Base-by-base conservation (phyloP, 2,797 vertebrate species). In the Mormyrops boulengeri region DNA sequence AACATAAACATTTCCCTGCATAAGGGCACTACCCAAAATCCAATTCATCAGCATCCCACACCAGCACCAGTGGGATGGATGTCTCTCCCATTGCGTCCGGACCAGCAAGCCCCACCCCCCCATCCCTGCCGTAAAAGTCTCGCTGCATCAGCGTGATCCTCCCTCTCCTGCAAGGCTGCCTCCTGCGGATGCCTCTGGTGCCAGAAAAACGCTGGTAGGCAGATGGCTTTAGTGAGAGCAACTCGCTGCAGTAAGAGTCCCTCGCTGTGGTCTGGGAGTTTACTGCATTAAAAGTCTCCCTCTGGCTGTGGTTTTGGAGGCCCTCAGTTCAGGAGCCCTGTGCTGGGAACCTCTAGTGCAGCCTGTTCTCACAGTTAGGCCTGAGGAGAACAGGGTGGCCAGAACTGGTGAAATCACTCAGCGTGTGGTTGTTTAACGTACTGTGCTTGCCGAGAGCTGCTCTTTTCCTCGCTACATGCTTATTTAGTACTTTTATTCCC, bases 121-220 rank as follows among this genome's bases (percentile, higher is more conserved):
- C 73, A 44, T 8, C 19, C 41, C 93, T 93, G 94, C 93, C 88
- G 90, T 95, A 94, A 94, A 94, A 96, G 96, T 95, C 95, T 89
- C 87, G 57, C 87, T 87, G 89, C 88, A 44, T 82, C 88, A 88
- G 47, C 53, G 89, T 84, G 55, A 52, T 49, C 22, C 82, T 57
- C 50, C 85, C 85, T 86, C 22, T 86, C 22, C 55, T 90, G 88
- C 55, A 87, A 77, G 30, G 34, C 69, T 11, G 47, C 86, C 69
- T 89, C 88, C 89, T 89, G 86, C 60, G 82, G 91, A 87, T 87
- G 87, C 87, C 73, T 41, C 84, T n/a, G 11, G 82, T 9, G 9
- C 55, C 84, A 89, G 69, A 89, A 38, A 57, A 87, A 34, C 8
- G 30, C 84, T 60, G 55, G 89, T 47, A 90, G 90, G 44, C 26